Base-by-base conservation (phyloP, 2,113 vertebrate species). In the Sorex araneus region DNA sequence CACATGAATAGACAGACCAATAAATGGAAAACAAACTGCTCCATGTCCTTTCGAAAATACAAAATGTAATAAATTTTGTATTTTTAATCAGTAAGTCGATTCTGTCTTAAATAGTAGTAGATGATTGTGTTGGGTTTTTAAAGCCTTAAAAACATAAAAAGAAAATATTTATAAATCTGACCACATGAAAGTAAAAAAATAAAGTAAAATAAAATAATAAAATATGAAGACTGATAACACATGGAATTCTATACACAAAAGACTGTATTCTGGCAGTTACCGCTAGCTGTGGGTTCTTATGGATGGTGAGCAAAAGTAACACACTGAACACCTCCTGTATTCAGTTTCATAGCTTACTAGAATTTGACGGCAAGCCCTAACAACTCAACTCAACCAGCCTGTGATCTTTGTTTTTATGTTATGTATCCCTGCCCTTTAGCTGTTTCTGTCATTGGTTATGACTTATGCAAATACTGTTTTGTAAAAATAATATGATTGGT, bases 1-100 rank as follows among this genome's bases (percentile, higher is more conserved):
- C 12, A 16, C 64, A 57, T 6, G 8, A 40, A 25, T 43, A 79
- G 45, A 40, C 25, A 80, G 54, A 28, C 50, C 57, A 70, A 89
- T 70, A 47, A 57, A 57, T 60, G 87, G 73, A 79, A 69, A 79
- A 79, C n/a, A 80, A 63, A 63, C 23, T 54, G 60, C 79, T 70
- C 27, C 47, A 77, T 77, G 32, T 67, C 50, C 32, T 70, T 70
- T 43, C 60, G 47, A 10, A 32, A 79, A 79, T 69, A 57, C 15
- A 79, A 75, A 15, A 23, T 67, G 50, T 36, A 32, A 54, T 69
- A 50, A n/a, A 69, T 40, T 30, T 78, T 60, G 63, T 54, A 30
- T 69, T 87, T 87, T 69, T 77, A 67, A 67, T 78, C 67, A 88
- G 43, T 54, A 78, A 88, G n/a, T 30, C 64, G 67, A 50, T 18